phyloP scores from a whole-genome alignment of 2,888 invertebrate species.

The Baccha elongata region DNA sequence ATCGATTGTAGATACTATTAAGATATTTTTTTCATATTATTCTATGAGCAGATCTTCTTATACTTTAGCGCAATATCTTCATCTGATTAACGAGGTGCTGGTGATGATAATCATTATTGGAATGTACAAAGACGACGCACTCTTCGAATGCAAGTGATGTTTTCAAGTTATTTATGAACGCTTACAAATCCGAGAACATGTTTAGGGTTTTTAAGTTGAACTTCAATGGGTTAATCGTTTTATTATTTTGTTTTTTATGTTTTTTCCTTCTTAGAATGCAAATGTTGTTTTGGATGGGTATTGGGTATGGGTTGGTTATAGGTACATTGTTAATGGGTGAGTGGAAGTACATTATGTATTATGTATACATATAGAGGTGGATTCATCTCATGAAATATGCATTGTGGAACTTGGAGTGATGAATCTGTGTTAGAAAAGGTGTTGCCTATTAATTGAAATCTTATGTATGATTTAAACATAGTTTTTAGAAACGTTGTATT shows the following conservation, averaged over 20 bases:
- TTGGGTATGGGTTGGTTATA: too few species aligned
- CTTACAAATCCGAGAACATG: slow-evolving; percentile 36
- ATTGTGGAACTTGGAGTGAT: slow-evolving; percentile 9
- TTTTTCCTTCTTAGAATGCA: slow-evolving; percentile 13
- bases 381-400: slow-evolving; percentile 37
- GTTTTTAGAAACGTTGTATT: neutral
- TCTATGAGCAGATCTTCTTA: neutral
- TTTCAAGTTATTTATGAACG: slow-evolving; percentile 17
- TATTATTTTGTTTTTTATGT: slow-evolving; percentile 3
- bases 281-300: slow-evolving; percentile 2
- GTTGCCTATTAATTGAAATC: neutral
- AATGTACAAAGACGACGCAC: slow-evolving; percentile 29
- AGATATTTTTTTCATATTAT: slow-evolving; percentile 2
- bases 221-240: slow-evolving; percentile 32
- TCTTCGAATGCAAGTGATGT: slow-evolving; percentile 29
- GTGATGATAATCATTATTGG: slow-evolving; percentile 28
- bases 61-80: slow-evolving; percentile 9
- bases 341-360: neutral
- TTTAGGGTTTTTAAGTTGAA: slow-evolving; percentile 35
- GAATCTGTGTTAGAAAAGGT: neutral
- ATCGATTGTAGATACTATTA: slow-evolving; percentile 33
- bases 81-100: neutral
- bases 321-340: slow-evolving; percentile 29
- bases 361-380: slow-evolving; percentile 10
- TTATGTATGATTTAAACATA: neutral